Conservation (phyloP, 2,113 vertebrate species). For the Setophaga kirtlandii region DNA sequence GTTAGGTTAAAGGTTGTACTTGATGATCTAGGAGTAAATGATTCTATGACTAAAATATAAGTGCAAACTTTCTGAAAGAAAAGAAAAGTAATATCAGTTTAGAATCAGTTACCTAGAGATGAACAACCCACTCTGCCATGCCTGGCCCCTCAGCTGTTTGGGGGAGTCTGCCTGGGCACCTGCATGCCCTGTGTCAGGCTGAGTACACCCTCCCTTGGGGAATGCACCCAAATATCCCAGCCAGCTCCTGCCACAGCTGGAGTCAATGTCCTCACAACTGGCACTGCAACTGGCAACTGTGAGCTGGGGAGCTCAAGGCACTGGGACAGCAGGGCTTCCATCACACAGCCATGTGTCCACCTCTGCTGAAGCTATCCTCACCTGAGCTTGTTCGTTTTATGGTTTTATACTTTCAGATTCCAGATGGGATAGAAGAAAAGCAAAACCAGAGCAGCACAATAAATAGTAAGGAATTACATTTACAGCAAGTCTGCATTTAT, state of each 20-base stretch:
- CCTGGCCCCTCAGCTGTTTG: not conserved
- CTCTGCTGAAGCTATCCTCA: not conserved
- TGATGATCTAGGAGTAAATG: not conserved
- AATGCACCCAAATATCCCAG: not conserved
- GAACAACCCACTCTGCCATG: not conserved
- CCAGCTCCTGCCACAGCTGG: not conserved
- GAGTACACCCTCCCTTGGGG: not conserved
- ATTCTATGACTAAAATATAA: not conserved
- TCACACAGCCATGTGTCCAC: fast-evolving
- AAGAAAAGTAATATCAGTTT: not conserved
- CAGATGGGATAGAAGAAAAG: not conserved
- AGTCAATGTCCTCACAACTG: fast-evolving
- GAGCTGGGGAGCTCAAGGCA: fast-evolving
- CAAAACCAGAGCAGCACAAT: fast-evolving
- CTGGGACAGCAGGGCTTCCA: not conserved
- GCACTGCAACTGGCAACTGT: not conserved
- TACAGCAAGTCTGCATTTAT: not conserved
- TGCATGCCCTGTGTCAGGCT: fast-evolving
- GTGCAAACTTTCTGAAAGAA: not conserved
- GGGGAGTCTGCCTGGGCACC: not conserved
- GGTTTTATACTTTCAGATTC: not conserved
- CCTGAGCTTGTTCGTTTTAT: not conserved
- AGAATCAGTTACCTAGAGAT: not conserved
- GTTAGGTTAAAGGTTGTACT: not conserved
- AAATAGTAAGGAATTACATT: not conserved